Evolutionary conservation across 2,113 vertebrate genomes (phyloP).

Genomic region (Heptranchias perlo): DNA sequence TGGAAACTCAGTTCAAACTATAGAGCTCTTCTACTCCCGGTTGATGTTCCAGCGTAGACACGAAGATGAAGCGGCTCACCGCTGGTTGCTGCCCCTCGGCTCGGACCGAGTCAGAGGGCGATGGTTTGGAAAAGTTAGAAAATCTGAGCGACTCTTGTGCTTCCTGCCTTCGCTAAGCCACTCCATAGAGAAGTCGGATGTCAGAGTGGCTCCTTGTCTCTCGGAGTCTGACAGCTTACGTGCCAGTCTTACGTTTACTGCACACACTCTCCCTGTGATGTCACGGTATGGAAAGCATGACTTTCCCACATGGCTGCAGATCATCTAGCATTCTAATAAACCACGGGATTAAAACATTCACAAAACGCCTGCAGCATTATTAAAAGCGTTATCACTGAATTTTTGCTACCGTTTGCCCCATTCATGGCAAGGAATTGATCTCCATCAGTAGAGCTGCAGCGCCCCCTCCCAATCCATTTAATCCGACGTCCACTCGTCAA

Average conservation of each 20-base stretch:
- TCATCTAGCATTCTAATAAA: background rate
- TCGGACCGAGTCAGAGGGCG: background rate
- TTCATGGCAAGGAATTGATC: background rate
- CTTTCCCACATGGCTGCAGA: background rate
- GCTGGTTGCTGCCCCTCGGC: background rate
- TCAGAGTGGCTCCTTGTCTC: background rate
- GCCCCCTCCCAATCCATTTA: slow-evolving; percentile 12
- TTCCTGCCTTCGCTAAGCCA: background rate
- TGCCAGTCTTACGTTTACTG: background rate
- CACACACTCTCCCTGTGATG: background rate
- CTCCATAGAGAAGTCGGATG: background rate
- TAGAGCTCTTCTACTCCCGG: too few relatives aligned
- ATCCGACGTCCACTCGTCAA: background rate
- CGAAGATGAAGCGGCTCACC: background rate
- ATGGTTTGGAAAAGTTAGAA: background rate
- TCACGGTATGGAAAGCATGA: background rate
- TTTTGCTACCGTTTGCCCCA: background rate
- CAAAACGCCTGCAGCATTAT: background rate
- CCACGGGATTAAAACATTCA: background rate
- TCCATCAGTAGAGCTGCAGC: background rate
- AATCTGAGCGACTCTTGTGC: background rate
- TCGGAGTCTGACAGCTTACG: background rate
- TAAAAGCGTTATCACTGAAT: background rate
- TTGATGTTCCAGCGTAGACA: background rate
- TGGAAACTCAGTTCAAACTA: background rate